Conservation (phyloP, 2,888 invertebrate genomes). For the Orchestes rusci region DNA sequence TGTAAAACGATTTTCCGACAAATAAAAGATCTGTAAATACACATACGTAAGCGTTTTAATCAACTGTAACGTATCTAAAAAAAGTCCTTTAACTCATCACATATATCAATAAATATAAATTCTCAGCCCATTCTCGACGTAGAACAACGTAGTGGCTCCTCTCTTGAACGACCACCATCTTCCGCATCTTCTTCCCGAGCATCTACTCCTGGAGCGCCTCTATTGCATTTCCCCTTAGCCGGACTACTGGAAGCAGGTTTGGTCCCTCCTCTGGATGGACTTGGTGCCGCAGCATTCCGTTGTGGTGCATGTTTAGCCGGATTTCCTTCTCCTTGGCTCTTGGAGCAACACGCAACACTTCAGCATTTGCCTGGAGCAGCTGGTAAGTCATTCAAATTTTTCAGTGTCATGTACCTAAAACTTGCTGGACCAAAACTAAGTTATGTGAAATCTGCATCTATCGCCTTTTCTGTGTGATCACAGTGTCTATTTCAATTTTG, state of each 20-base stretch:
- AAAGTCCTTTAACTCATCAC: too few relatives aligned
- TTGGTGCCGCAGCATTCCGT: slow-evolving; percentile 41
- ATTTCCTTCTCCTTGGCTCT: slow-evolving; percentile 80
- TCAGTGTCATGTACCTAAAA: too few relatives aligned
- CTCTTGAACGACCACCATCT: slow-evolving; percentile 42
- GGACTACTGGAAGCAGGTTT: slow-evolving; percentile 50
- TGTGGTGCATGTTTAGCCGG: slow-evolving; percentile 81
- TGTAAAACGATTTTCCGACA: slow-evolving; percentile 75
- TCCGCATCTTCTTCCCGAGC: slow-evolving; percentile 45
- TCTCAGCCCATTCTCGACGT: slow-evolving; percentile 41
- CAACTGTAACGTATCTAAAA: neutral
- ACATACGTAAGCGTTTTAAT: slow-evolving; percentile 3
- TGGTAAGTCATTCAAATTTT: slow-evolving; percentile 9
- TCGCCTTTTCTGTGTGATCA: too few relatives aligned
- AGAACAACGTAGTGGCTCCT: slow-evolving; percentile 43
- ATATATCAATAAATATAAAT: neutral
- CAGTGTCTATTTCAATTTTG: too few relatives aligned
- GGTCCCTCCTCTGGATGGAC: slow-evolving; percentile 41
- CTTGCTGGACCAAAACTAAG: too few relatives aligned
- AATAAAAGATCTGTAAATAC: slow-evolving; percentile 54
- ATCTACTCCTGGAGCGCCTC: slow-evolving; percentile 51
- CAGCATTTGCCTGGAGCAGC: slow-evolving; percentile 57
- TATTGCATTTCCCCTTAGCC: slow-evolving; percentile 46
- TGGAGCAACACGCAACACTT: slow-evolving; percentile 77
- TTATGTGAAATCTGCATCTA: too few relatives aligned